Base-by-base conservation (phyloP, 2,888 invertebrate genomes). In the Lomographa bimaculata region DNA sequence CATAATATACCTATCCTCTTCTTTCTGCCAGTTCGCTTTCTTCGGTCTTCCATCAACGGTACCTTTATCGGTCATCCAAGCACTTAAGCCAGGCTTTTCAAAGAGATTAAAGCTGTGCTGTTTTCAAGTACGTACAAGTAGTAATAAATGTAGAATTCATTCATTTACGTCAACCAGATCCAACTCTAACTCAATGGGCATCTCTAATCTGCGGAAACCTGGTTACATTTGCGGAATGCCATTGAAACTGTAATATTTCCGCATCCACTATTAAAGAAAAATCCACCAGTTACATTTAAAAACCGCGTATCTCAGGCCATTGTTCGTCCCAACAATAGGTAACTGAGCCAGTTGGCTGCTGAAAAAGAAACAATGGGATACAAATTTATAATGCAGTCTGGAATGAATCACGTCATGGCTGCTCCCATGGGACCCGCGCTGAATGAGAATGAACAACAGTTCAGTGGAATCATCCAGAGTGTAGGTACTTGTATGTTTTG, bases 371-470 rank as follows among this genome's bases (percentile, higher is more conserved):
- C 81, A 84, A 82, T 76, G 69, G 75, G 60, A 73, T 74, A 81
- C 82, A 83, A 84, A 84, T 85, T 81, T 83, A 81, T 83, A 84
- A 83, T 83, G 78, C 79, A 81, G 79, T 78, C 76, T 74, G 77
- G 72, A 72, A 80, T 81, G 79, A 84, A 83, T 85, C 80, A 81
- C 82, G 79, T 78, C 78, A 78, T 67, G 68, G 67, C 54, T 60
- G 60, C 67, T 71, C 78, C 79, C 71, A 56, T 56, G 75, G 72
- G 76, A 69, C 54, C 61, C 64, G 64, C 53, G 60, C 71, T 74
- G 78, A 78, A 83, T 79, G 74, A 74, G 78, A 84, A 80, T 79
- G 77, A 82, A 81, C 82, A 83, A 79, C 78, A 25, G 63, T 64
- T 64, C 63, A 63, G 60, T 69, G 65, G 60, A n/a, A 57, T 60